Evolutionary conservation across 2,888 invertebrate species (phyloP), one percentile per base, ranked within the genome.

Genomic region (Leucania comma): DNA sequence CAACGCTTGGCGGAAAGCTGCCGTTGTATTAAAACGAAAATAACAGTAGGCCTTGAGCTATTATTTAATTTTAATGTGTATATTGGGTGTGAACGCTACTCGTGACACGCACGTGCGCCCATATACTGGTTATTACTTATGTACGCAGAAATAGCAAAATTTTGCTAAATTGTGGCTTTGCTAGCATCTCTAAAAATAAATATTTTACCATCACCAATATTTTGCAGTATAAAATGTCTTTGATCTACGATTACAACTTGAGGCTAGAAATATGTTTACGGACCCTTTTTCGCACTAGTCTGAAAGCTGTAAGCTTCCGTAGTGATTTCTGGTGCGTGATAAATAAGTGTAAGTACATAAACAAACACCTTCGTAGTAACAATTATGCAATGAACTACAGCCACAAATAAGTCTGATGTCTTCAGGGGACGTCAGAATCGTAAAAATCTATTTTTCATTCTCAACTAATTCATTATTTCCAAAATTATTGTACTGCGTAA

Each of bases 1-100:
- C 66, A 72, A 73, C 81, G 73, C 76, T 69, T 75, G 73, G 78
- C 88, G 87, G 89, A 87, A 88, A 88, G 84, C 86, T 80, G 85
- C 78, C 80, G 85, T 87, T 86, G 86, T 88, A 88, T 86, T 91
- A 90, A 90, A 92, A 92, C 92, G 86, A 92, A 94, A 94, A 94
- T 93, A 94, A 91, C 91, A 86, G 80, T 79, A 73, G 88, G 89
- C 94, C 95, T 95, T 95, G 95, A 89, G 92, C 93, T 90, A 93
- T 93, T 94, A 94, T 94, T 93, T 93, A 93, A 93, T 93, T 92
- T 92, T 92, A 93, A 93, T 93, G 91, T 91, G 91, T 90, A 91
- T 90, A 92, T 92, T 88, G 88, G 87, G 88, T 86, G 84, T 77
- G 86, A 83, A 83, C 85, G 84, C 73, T 82, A 80, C 68, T 82